A percentile compares a stretch with the other conserved stretches of the same genome.
These are phyloP conservation scores for Equus quagga DNA, from an alignment of 2,113 vertebrate genomes.

Conservation along the genomic window DNA sequence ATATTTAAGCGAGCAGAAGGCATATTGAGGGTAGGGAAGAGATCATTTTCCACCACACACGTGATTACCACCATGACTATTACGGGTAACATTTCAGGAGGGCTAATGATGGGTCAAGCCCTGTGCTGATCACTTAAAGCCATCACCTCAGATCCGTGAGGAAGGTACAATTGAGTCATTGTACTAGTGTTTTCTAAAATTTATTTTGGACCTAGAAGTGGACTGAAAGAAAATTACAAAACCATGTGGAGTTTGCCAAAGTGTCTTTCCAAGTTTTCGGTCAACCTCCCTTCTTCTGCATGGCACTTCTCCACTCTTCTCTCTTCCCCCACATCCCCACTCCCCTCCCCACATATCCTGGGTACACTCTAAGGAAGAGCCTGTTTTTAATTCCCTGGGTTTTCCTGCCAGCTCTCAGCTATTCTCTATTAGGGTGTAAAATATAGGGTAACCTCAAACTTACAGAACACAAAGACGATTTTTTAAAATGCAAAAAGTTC, in stretches of 20 bases:
- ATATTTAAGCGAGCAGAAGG: background rate
- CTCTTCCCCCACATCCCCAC: background rate
- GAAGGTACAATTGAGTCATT: background rate
- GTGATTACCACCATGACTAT: background rate
- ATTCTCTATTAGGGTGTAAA: background rate
- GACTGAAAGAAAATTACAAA: background rate
- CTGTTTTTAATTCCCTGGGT: background rate
- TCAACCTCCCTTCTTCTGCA: background rate
- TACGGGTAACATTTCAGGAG: background rate
- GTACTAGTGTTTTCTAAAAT: background rate
- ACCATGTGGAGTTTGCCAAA: background rate
- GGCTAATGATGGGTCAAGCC: background rate
- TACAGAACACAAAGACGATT: background rate
- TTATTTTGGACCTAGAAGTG: background rate
- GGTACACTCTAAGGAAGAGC: background rate
- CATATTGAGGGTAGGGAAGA: background rate
- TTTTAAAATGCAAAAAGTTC: constrained; percentile 7
- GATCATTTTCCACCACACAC: background rate
- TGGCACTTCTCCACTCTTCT: background rate
- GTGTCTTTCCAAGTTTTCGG: background rate
- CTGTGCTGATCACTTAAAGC: background rate
- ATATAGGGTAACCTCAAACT: background rate
- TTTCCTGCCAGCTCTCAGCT: background rate
- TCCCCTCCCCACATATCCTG: background rate
- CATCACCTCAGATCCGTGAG: background rate